A percentile compares a stretch with the other conserved stretches of the same genome.
Conservation (phyloP, 2,888 invertebrate species). For the Eupithecia insigniata region DNA sequence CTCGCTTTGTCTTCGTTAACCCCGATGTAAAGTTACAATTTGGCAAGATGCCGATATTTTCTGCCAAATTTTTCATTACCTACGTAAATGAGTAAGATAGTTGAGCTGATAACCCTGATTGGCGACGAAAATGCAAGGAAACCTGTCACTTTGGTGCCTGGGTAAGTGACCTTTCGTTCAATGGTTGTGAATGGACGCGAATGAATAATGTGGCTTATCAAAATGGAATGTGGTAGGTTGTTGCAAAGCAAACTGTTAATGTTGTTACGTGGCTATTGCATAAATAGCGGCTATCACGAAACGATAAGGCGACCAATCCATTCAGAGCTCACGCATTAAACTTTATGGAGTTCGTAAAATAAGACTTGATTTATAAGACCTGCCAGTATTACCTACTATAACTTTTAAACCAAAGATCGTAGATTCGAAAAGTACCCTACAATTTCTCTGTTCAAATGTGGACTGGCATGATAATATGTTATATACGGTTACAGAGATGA, state of each 20-base stretch:
- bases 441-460: neutral
- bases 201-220: constrained; percentile 11
- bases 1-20: constrained; percentile 56
- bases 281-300: neutral
- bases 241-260: neutral
- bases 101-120: constrained; percentile 62
- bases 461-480: neutral
- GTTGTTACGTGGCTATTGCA: neutral
- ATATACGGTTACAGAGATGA: neutral
- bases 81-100: constrained; percentile 56
- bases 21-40: constrained; percentile 59
- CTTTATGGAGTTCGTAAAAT: constrained; percentile 15
- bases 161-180: constrained; percentile 23
- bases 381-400: neutral
- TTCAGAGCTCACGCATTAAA: constrained; percentile 11
- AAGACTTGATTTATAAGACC: constrained; percentile 1
- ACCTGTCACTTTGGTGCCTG: constrained; percentile 34
- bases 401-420: neutral
- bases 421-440: neutral
- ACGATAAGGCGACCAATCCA: constrained; percentile 25
- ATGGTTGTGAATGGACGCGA: constrained; percentile 21
- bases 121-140: constrained; percentile 47
- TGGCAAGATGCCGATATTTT: constrained; percentile 67
- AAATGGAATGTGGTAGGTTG: constrained; percentile 1
- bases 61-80: constrained; percentile 55